A percentile compares a stretch with the other conserved stretches of the same genome.
Evolutionary conservation across 2,113 vertebrate species (phyloP).

Genomic region (Zosterops japonicus): DNA sequence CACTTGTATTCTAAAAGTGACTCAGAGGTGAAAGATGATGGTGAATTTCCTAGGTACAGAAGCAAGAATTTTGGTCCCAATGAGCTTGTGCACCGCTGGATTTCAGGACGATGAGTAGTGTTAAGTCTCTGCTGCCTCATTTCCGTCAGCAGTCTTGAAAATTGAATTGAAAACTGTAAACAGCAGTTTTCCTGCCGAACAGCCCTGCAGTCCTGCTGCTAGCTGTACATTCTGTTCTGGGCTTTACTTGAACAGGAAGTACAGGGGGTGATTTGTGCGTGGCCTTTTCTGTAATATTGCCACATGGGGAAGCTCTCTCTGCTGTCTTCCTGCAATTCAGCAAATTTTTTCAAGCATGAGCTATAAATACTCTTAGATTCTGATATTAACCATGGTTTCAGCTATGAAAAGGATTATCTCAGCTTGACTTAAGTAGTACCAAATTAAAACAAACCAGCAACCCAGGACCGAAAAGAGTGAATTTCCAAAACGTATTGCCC

Average conservation of each 20-base stretch:
- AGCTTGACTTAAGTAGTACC: not conserved
- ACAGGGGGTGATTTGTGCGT: too few relatives aligned
- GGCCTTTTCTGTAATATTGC: not conserved
- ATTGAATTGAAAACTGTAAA: not conserved
- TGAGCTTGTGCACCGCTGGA: not conserved
- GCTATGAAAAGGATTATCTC: not conserved
- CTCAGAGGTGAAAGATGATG: not conserved
- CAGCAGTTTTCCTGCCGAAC: not conserved
- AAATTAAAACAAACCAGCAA: not conserved
- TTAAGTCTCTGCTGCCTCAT: not conserved
- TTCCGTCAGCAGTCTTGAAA: not conserved
- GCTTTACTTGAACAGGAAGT: not conserved
- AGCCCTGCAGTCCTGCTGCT: not conserved
- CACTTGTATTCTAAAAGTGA: not conserved
- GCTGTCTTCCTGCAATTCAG: not conserved
- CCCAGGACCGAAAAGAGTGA: fast-evolving
- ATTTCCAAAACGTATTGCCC: not conserved
- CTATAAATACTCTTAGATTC: not conserved
- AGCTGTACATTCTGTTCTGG: not conserved
- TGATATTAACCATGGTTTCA: not conserved
- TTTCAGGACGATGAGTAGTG: not conserved
- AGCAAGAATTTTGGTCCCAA: fast-evolving
- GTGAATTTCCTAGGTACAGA: not conserved
- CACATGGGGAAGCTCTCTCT: not conserved
- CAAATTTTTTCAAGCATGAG: not conserved